phyloP scores from a whole-genome alignment of 2,113 vertebrate species.

The Scatophagus argus region DNA sequence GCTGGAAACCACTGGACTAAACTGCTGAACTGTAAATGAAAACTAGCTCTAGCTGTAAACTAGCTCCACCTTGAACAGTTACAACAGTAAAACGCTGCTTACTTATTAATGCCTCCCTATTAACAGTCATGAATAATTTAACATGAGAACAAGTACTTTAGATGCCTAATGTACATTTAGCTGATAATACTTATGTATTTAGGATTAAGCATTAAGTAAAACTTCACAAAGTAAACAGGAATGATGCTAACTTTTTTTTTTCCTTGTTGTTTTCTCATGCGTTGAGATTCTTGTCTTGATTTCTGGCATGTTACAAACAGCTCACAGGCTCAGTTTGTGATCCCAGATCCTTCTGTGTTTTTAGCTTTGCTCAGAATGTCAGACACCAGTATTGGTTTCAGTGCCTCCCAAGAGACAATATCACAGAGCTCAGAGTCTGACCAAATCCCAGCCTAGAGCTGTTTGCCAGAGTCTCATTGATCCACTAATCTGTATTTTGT shows the following conservation, averaged over 20 bases:
- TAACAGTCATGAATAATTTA: too few species aligned
- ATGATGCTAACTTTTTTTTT: not conserved
- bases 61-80: too few species aligned
- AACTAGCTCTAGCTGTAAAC: not conserved
- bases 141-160: not conserved
- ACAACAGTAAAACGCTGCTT: not conserved
- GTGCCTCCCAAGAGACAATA: conserved; percentile 29
- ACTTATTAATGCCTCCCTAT: not conserved
- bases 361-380: conserved; percentile 52
- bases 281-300: conserved; percentile 12
- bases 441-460: conserved; percentile 51
- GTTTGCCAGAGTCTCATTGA: conserved; percentile 59
- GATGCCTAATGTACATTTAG: not conserved
- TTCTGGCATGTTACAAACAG: conserved; percentile 7
- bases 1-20: not conserved
- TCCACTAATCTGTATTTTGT: conserved; percentile 72
- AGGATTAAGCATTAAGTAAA: not conserved
- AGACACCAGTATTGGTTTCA: conserved; percentile 24
- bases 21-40: not conserved
- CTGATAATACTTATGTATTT: not conserved
- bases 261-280: not conserved
- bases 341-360: conserved; percentile 18
- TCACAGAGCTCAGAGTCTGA: conserved; percentile 40
- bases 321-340: conserved; percentile 24
- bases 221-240: not conserved